Conservation (phyloP, 2,113 vertebrate genomes). For the Hippocampus zosterae region DNA sequence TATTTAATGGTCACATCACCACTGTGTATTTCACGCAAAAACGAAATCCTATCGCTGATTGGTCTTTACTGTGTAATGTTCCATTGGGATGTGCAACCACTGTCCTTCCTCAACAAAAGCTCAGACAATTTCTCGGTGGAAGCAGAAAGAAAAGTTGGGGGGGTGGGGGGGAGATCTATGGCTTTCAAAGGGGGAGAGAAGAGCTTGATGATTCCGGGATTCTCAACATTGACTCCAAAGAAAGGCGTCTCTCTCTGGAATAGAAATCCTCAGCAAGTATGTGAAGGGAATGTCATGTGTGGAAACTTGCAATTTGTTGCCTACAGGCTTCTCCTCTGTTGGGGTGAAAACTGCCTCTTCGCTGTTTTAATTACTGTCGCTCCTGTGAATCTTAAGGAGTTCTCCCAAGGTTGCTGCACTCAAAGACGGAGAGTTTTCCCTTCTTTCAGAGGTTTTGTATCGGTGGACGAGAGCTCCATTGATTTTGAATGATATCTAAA, state of each 20-base stretch:
- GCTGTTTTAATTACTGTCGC: not conserved
- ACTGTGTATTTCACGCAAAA: not conserved
- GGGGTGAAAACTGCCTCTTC: not conserved
- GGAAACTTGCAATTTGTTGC: not conserved
- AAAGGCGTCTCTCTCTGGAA: not conserved
- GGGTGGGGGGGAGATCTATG: not conserved
- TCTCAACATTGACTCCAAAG: not conserved
- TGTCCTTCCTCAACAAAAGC: not conserved
- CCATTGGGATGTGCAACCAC: not conserved
- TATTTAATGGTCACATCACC: not conserved
- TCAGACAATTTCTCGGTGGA: not conserved
- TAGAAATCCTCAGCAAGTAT: conserved; percentile 1
- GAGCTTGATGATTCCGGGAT: not conserved
- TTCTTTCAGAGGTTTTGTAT: no score
- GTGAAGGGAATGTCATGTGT: not conserved
- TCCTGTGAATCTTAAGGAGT: not conserved
- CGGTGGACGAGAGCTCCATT: not conserved
- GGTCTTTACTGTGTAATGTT: not conserved
- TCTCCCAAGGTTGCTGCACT: not conserved
- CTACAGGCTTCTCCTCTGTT: not conserved
- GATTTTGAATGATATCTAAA: not conserved
- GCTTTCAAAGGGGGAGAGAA: not conserved
- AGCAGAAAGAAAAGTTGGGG: not conserved
- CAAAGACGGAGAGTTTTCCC: not conserved
- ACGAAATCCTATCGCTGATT: not conserved